A percentile compares a stretch with the other conserved stretches of the same genome.
Evolutionary conservation across 2,888 invertebrate genomes (phyloP).

Genomic region (Pristionchus fissidentatus): DNA sequence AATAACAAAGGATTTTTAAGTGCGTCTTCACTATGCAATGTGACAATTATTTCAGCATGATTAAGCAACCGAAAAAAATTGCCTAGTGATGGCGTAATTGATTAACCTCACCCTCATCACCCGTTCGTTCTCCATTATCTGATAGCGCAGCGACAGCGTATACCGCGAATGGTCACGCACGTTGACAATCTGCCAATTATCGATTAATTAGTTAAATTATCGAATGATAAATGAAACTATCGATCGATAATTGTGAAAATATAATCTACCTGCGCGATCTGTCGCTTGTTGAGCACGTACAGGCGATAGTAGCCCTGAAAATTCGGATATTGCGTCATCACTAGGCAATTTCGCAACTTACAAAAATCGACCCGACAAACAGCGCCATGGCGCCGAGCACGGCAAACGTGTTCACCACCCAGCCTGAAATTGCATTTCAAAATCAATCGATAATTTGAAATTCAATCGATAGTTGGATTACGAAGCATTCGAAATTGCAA

Average conservation of each 20-base stretch:
- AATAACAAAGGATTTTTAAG: no score
- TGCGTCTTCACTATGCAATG: no score
- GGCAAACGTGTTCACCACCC: background rate
- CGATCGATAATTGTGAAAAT: no score
- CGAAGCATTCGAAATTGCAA: no score
- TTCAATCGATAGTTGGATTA: no score
- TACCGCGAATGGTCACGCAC: background rate
- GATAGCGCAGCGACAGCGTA: constrained; percentile 3
- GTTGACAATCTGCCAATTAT: constrained; percentile 2
- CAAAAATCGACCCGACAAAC: background rate
- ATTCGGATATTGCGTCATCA: background rate
- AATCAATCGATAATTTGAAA: no score
- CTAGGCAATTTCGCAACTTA: background rate
- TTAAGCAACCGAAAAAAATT: no score
- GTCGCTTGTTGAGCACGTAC: background rate
- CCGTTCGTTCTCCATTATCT: constrained; percentile 30
- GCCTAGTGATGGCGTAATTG: background rate
- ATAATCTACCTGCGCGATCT: background rate
- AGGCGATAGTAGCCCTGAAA: background rate
- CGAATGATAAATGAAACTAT: no score
- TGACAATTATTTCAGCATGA: no score
- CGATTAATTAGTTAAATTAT: background rate
- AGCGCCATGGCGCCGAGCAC: background rate
- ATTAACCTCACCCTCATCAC: background rate
- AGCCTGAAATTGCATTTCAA: background rate